Percentiles rank a stretch among this genome's conserved stretches.
Evolutionary conservation across 2,113 vertebrate species (phyloP).

Genomic region (Macrotus californicus): DNA sequence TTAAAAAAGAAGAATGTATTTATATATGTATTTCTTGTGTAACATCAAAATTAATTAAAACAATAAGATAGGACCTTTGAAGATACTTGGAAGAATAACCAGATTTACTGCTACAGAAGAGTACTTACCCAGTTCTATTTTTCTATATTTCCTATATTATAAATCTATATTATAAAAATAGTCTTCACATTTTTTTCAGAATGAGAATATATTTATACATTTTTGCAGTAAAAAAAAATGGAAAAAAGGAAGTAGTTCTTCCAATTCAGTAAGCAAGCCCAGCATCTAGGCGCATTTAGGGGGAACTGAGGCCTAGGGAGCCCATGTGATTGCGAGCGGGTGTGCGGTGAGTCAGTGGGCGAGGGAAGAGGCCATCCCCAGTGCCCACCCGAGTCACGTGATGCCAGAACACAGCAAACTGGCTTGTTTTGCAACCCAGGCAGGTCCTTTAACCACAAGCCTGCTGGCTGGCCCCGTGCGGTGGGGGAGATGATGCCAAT

Average conservation of each 20-base stretch:
- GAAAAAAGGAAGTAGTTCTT: not conserved
- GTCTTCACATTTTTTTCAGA: not conserved
- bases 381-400: constrained; percentile 38
- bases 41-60: not conserved
- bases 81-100: not conserved
- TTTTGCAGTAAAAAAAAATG: not conserved
- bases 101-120: not conserved
- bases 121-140: not conserved
- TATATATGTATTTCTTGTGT: not conserved
- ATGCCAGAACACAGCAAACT: constrained; percentile 27
- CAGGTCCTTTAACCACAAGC: constrained; percentile 74
- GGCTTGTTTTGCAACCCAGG: constrained; percentile 72
- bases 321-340: constrained; percentile 21
- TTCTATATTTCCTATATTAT: not conserved
- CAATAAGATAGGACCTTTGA: not conserved
- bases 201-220: constrained; percentile 12
- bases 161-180: not conserved
- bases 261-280: not conserved
- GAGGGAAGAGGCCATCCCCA: not conserved
- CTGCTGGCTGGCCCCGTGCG: constrained; percentile 63
- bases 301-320: constrained; percentile 6
- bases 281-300: not conserved
- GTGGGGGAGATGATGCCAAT: constrained; percentile 51
- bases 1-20: not conserved
- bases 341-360: constrained; percentile 39